Conservation (phyloP, 2,888 invertebrate species). For the Nephrotoma guestfalica region DNA sequence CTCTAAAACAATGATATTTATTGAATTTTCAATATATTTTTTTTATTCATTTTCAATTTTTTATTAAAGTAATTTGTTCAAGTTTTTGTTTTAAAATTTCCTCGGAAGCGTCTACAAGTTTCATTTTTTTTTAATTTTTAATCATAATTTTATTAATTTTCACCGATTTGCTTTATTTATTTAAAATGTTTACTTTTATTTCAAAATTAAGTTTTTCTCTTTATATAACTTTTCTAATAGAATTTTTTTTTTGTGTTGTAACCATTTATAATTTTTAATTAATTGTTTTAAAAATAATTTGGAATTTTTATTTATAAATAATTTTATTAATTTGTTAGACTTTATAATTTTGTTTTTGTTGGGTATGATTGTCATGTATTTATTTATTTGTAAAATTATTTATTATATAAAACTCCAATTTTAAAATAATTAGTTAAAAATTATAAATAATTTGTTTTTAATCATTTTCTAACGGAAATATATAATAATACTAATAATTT, state of each 20-base stretch:
- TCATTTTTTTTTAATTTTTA: not conserved
- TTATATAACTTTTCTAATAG: not conserved
- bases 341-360: not conserved
- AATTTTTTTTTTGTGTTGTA: not conserved
- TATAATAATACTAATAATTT: not conserved
- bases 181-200: not conserved
- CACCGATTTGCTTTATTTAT: not conserved
- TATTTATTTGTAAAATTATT: not conserved
- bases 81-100: not conserved
- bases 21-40: constrained; percentile 4
- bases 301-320: not conserved
- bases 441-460: not conserved
- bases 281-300: not conserved
- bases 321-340: not conserved
- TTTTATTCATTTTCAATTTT: not conserved
- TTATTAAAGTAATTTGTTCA: not conserved
- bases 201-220: not conserved
- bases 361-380: not conserved
- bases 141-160: not conserved
- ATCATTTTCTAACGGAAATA: not conserved
- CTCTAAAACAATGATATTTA: constrained; percentile 6
- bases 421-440: not conserved
- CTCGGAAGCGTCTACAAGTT: constrained; percentile 2
- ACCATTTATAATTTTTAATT: not conserved
- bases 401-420: not conserved